Conservation (phyloP, 35 echinoderm and acorn worm genomes). For the Heliocidaris erythrogramma region DNA sequence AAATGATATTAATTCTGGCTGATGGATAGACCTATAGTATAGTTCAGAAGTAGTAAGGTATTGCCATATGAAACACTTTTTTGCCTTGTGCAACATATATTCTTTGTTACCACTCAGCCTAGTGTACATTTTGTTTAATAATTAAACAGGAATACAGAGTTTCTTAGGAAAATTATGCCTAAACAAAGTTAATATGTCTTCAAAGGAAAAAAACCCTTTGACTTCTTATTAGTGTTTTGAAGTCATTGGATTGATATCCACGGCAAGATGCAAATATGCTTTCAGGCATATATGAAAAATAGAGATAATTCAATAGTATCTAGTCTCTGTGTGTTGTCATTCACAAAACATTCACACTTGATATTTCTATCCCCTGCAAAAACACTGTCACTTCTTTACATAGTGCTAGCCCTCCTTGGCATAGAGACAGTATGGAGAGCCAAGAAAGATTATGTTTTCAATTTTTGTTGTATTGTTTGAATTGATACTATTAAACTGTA, state of each 20-base stretch:
- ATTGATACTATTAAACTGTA: not conserved
- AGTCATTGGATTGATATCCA: not conserved
- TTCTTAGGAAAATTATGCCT: not conserved
- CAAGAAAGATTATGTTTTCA: not conserved
- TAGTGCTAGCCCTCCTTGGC: no score
- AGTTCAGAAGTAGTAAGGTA: no score
- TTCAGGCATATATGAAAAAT: not conserved
- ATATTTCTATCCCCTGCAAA: no score
- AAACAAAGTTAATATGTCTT: not conserved
- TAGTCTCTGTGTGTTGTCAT: not conserved
- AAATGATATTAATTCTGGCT: no score
- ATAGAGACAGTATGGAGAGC: not conserved
- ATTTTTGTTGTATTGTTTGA: constrained; percentile 3
- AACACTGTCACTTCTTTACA: no score
- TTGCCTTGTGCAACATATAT: no score
- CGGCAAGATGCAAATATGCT: not conserved
- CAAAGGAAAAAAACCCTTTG: not conserved
- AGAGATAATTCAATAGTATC: not conserved
- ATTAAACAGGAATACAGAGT: no score
- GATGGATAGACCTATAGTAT: no score
- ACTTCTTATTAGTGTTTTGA: not conserved
- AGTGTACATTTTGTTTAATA: no score
- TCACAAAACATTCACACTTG: no score
- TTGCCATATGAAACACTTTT: no score
- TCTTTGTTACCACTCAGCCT: no score